These are phyloP conservation scores for Condylura cristata DNA, from an alignment of 2,113 vertebrate species.

Conservation along the genomic window DNA sequence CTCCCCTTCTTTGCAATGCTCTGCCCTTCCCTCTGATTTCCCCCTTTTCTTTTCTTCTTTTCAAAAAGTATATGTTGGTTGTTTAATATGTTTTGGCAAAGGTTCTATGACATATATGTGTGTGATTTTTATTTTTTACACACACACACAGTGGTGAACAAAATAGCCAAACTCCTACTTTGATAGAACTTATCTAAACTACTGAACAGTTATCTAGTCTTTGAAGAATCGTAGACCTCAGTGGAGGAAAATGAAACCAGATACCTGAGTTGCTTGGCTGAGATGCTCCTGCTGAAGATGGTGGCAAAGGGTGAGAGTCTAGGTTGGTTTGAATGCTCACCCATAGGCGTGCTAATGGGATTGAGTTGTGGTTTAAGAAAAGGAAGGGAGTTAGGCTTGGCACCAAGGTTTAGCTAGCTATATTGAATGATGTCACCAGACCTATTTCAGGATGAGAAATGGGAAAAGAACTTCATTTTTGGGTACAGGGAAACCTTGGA, in stretches of 20 bases:
- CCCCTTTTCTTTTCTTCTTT: background rate
- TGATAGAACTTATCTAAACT: background rate
- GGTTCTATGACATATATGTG: background rate
- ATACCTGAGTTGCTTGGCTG: rapidly evolving
- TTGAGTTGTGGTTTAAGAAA: background rate
- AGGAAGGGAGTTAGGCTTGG: background rate
- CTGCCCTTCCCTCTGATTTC: rapidly evolving
- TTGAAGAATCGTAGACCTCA: background rate
- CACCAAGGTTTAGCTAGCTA: background rate
- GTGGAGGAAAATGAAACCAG: background rate
- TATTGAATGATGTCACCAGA: background rate
- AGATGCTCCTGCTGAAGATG: no score
- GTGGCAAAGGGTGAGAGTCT: background rate
- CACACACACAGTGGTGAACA: background rate
- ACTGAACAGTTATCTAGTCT: rapidly evolving
- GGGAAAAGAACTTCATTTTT: background rate
- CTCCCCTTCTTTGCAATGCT: no score
- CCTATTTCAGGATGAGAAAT: background rate
- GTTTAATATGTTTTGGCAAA: background rate
- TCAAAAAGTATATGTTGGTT: background rate
- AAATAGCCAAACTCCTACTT: background rate
- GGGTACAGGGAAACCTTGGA: background rate
- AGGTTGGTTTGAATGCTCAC: background rate
- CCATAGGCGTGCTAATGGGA: background rate
- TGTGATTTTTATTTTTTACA: no score